phyloP scores from a whole-genome alignment of 2,113 vertebrate species.

The Nyctibius bracteatus region DNA sequence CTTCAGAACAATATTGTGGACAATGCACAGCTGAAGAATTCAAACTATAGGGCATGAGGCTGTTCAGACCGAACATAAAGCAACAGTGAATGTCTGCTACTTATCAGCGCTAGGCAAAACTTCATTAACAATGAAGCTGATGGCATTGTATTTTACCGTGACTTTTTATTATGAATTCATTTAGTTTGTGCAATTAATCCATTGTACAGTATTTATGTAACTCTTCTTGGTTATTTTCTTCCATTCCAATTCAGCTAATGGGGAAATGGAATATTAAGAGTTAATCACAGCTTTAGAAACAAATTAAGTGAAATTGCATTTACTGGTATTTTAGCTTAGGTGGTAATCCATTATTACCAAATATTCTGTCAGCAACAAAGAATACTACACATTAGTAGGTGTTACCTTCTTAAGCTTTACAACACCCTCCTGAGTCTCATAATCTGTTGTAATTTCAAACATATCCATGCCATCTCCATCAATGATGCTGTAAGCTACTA shows the following conservation, averaged over 20 bases:
- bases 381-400: background rate
- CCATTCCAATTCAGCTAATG: constrained; percentile 69
- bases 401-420: constrained; percentile 91
- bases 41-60: constrained; percentile 42
- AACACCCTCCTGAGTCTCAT: constrained; percentile 92
- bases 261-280: constrained; percentile 67
- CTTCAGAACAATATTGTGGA: constrained; percentile 38
- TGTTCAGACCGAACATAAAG: constrained; percentile 43
- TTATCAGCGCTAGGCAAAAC: constrained; percentile 41
- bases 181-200: constrained; percentile 62
- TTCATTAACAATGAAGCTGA: constrained; percentile 48
- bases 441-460: constrained; percentile 92
- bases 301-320: constrained; percentile 43
- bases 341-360: constrained; percentile 22
- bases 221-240: constrained; percentile 53
- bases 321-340: constrained; percentile 22
- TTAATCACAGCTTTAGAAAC: constrained; percentile 63
- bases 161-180: constrained; percentile 57
- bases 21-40: constrained; percentile 42
- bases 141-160: constrained; percentile 30
- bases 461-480: constrained; percentile 88
- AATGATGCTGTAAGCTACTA: constrained; percentile 88
- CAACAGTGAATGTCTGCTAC: constrained; percentile 48
- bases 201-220: constrained; percentile 63
- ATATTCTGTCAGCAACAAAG: background rate